phyloP scores from a whole-genome alignment of 2,113 vertebrate species.

The Labrus mixtus region DNA sequence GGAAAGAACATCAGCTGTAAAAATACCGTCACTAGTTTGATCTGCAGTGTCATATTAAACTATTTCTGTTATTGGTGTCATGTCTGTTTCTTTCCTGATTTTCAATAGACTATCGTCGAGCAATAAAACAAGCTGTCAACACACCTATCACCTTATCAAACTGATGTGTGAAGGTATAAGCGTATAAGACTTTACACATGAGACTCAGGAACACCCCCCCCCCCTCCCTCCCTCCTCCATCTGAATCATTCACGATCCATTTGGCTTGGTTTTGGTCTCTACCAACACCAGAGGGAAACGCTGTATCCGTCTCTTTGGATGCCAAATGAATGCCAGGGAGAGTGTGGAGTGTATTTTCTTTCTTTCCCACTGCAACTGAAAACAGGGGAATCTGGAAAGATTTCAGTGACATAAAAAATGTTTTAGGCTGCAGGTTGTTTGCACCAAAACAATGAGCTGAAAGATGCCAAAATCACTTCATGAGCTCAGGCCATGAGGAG shows the following conservation, averaged over 20 bases:
- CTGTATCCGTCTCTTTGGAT: background rate
- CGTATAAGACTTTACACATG: too few relatives aligned
- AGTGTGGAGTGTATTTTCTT: too few relatives aligned
- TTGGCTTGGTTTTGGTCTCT: conserved; percentile 11
- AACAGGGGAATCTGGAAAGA: background rate
- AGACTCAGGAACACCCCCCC: too few relatives aligned
- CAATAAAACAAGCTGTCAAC: background rate
- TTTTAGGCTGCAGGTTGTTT: background rate
- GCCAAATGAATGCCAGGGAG: background rate
- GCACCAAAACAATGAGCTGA: background rate
- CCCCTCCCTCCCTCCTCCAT: too few relatives aligned
- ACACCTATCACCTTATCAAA: background rate
- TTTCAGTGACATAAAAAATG: background rate
- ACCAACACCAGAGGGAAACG: conserved; percentile 3
- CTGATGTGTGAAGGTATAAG: too few relatives aligned
- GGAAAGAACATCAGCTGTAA: background rate
- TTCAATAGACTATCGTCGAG: too few relatives aligned
- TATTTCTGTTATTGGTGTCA: too few relatives aligned
- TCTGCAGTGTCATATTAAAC: background rate
- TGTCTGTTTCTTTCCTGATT: too few relatives aligned
- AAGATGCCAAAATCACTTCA: background rate
- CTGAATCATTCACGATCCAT: background rate
- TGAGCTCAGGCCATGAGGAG: too few relatives aligned
- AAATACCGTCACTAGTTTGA: background rate
- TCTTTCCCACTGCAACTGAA: background rate